Conservation (phyloP, 2,888 invertebrate species). For the Cyclophora punctaria region DNA sequence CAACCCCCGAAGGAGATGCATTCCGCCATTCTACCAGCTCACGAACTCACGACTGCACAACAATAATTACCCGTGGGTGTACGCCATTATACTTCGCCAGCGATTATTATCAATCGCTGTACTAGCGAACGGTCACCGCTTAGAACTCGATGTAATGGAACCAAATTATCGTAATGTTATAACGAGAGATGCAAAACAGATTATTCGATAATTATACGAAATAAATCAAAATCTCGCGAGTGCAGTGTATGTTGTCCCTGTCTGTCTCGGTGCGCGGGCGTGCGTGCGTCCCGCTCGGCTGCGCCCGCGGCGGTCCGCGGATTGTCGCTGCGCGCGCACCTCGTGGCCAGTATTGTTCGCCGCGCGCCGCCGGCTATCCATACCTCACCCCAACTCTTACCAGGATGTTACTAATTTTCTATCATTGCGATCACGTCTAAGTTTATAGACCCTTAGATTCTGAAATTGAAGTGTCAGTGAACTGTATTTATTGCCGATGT, state of each 20-base stretch:
- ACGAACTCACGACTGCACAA: constrained; percentile 75
- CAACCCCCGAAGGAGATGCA: constrained; percentile 76
- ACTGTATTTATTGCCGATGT: constrained; percentile 57
- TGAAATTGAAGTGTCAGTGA: constrained; percentile 68
- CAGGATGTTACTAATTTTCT: constrained; percentile 73
- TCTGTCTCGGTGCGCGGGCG: constrained; percentile 24
- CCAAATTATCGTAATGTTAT: constrained; percentile 72
- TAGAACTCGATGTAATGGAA: constrained; percentile 68
- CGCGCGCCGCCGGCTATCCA: constrained; percentile 57
- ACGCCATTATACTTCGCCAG: constrained; percentile 74
- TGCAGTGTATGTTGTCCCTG: constrained; percentile 34
- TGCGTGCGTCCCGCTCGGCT: constrained; percentile 35
- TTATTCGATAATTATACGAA: constrained; percentile 71
- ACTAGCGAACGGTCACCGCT: constrained; percentile 71
- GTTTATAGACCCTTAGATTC: constrained; percentile 65
- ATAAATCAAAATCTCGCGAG: constrained; percentile 68
- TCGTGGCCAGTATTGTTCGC: constrained; percentile 51
- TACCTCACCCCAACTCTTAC: constrained; percentile 67
- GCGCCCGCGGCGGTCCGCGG: constrained; percentile 39
- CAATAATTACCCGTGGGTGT: constrained; percentile 76
- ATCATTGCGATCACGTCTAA: constrained; percentile 65
- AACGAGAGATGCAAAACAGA: constrained; percentile 74
- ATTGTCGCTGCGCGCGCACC: constrained; percentile 47
- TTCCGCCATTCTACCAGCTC: constrained; percentile 69
- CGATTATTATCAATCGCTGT: constrained; percentile 74